These are phyloP conservation scores for Podotricha telesiphe DNA, from an alignment of 2,888 invertebrate genomes.

Conservation along the genomic window DNA sequence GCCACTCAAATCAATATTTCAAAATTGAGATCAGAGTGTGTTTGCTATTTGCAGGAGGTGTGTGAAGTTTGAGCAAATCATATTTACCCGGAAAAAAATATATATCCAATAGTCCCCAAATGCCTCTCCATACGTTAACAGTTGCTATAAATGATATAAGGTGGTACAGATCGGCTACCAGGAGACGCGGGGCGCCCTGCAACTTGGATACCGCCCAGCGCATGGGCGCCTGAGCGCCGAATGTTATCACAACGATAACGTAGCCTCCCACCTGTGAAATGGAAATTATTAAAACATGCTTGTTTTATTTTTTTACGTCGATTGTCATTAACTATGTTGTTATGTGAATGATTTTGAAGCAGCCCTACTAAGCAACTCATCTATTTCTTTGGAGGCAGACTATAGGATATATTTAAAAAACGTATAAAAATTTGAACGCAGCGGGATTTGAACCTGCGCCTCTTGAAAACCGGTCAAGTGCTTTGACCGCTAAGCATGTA, in stretches of 20 bases:
- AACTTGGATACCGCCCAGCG: constrained; percentile 87
- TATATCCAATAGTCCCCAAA: constrained; percentile 91
- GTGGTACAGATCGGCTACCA: constrained; percentile 90
- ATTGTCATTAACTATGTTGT: too few species aligned
- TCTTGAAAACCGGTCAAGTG: too few species aligned
- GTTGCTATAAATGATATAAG: constrained; percentile 91
- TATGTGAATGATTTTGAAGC: too few species aligned
- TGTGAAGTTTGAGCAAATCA: constrained; percentile 55
- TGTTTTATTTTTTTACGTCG: too few species aligned
- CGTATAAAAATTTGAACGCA: too few species aligned
- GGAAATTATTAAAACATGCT: not conserved
- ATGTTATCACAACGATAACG: constrained; percentile 87
- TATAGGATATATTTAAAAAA: too few species aligned
- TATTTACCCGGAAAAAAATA: constrained; percentile 89
- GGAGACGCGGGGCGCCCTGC: constrained; percentile 86
- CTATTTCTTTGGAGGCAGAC: too few species aligned
- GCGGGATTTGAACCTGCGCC: too few species aligned
- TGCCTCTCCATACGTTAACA: constrained; percentile 94
- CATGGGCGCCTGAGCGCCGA: constrained; percentile 89
- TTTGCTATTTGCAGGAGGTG: too few species aligned
- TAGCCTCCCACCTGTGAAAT: constrained; percentile 88
- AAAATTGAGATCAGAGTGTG: not conserved
- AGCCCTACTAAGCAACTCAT: too few species aligned
- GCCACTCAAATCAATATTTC: not conserved
- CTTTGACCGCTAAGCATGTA: too few species aligned